These are phyloP conservation scores for Zosterops japonicus DNA, from an alignment of 2,113 vertebrate genomes.

Conservation along the genomic window DNA sequence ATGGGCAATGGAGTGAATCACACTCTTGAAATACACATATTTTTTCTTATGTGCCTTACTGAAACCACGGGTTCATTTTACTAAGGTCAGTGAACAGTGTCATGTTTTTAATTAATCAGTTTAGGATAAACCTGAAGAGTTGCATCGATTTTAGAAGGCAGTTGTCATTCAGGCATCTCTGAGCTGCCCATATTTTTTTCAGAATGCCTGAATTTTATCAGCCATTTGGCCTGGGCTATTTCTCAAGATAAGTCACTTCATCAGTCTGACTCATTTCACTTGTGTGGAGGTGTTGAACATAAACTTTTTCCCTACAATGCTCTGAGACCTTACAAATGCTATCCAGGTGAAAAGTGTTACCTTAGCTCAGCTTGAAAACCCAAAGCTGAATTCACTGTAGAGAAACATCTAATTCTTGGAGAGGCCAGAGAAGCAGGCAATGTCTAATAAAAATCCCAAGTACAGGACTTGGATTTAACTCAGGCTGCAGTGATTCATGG, in stretches of 20 bases:
- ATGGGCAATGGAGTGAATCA: neutral
- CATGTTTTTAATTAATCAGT: neutral
- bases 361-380: neutral
- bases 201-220: neutral
- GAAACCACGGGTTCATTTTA: neutral
- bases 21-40: neutral
- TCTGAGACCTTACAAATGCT: neutral
- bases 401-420: neutral
- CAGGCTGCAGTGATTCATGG: conserved; percentile 45
- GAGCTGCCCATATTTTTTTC: neutral
- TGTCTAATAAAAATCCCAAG: neutral
- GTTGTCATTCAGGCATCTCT: neutral
- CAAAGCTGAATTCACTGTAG: neutral
- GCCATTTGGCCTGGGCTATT: neutral
- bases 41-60: neutral
- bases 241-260: neutral
- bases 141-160: neutral
- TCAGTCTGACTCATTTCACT: neutral
- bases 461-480: conserved; percentile 9
- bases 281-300: neutral
- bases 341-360: neutral
- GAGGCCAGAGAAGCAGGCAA: neutral
- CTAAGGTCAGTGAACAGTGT: neutral
- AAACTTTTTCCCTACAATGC: neutral
- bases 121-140: neutral